phyloP scores from a whole-genome alignment of 2,888 invertebrate genomes.

The Stenchaetothrips biformis region DNA sequence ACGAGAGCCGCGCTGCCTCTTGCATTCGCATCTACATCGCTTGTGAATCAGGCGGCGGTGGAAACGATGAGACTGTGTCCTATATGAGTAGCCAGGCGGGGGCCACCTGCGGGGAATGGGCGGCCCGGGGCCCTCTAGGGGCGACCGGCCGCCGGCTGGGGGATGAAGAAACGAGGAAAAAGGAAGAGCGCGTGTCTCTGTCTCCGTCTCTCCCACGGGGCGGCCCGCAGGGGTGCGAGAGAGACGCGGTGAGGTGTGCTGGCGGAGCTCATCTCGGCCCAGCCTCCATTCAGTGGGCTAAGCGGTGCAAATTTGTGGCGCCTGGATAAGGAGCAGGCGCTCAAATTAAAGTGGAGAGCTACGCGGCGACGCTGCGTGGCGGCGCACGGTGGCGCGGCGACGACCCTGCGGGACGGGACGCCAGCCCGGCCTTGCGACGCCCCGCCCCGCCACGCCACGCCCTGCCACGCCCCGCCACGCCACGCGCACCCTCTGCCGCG shows the following conservation, averaged over 20 bases:
- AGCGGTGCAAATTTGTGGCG: slow-evolving; percentile 22
- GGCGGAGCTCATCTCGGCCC: neutral
- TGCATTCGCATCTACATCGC: slow-evolving; percentile 20
- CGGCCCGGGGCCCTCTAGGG: too few species aligned
- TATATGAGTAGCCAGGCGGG: slow-evolving; percentile 22
- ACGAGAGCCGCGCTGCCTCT: too few species aligned
- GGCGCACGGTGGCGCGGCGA: too few species aligned
- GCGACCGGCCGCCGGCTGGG: too few species aligned
- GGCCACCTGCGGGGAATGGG: slow-evolving; percentile 16
- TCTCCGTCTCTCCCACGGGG: neutral
- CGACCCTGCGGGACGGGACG: too few species aligned
- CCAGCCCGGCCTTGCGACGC: neutral
- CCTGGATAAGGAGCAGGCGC: slow-evolving; percentile 14
- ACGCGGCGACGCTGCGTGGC: neutral
- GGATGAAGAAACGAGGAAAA: neutral
- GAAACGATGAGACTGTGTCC: slow-evolving; percentile 16
- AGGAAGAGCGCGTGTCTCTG: neutral
- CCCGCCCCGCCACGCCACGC: neutral
- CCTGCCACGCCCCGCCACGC: neutral
- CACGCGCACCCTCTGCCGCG: slow-evolving; percentile 20
- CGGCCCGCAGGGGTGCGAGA: neutral
- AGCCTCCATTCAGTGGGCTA: slow-evolving; percentile 9
- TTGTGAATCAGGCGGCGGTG: slow-evolving; percentile 10
- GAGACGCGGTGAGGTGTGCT: neutral
- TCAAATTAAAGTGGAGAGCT: slow-evolving; percentile 14